Percentiles rank a stretch among this genome's conserved stretches.
Evolutionary conservation across 2,888 invertebrate genomes (phyloP).

Genomic region (Poecilobothrus nobilitatus): DNA sequence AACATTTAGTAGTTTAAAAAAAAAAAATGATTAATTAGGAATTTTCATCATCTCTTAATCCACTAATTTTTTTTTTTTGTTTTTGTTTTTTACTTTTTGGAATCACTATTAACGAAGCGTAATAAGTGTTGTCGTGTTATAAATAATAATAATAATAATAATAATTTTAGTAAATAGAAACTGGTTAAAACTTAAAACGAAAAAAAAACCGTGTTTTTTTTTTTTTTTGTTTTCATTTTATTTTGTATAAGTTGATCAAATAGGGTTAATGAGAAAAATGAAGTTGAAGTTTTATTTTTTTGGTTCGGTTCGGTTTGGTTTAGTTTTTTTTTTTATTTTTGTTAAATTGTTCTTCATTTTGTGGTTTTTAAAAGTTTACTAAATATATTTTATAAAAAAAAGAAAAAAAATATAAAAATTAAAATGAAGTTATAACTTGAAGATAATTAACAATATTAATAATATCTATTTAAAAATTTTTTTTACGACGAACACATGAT

Average conservation of each 20-base stretch:
- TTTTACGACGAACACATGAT: too few relatives aligned
- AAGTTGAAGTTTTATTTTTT: not conserved
- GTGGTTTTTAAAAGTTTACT: too few relatives aligned
- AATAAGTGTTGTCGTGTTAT: not conserved
- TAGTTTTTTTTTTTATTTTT: too few relatives aligned
- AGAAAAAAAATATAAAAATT: too few relatives aligned
- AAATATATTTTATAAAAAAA: too few relatives aligned
- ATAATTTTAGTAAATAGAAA: not conserved
- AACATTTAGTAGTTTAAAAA: not conserved
- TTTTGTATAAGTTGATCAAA: not conserved
- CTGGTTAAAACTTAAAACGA: not conserved
- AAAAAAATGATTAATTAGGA: not conserved
- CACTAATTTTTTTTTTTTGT: not conserved
- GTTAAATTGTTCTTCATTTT: too few relatives aligned
- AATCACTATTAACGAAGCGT: too few relatives aligned
- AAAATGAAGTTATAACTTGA: too few relatives aligned
- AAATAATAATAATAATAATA: not conserved
- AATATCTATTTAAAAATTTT: too few relatives aligned
- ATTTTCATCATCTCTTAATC: conserved; percentile 6
- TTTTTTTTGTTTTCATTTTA: not conserved
- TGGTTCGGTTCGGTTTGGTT: too few relatives aligned
- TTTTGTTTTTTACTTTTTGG: not conserved
- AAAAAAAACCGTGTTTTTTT: not conserved
- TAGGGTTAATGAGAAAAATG: not conserved
- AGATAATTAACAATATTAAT: too few relatives aligned